These are phyloP conservation scores for Muscicapa comitata DNA, from an alignment of 2,797 vertebrate genomes.

Conservation along the genomic window DNA sequence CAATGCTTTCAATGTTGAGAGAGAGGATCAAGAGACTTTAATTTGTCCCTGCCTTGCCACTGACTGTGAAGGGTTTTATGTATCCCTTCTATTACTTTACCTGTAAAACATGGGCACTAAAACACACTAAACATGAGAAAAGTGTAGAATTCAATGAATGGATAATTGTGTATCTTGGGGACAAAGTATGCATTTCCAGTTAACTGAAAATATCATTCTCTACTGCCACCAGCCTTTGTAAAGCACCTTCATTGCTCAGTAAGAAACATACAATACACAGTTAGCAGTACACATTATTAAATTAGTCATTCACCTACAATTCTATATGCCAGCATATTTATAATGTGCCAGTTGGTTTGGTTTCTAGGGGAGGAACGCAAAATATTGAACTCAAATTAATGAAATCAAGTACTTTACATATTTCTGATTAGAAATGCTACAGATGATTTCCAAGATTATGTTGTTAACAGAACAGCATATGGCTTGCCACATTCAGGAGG, in stretches of 20 bases:
- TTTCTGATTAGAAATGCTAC: constrained; percentile 32
- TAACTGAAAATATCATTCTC: neutral
- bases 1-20: neutral
- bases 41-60: neutral
- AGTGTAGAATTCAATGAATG: neutral
- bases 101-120: neutral
- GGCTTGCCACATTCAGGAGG: constrained; percentile 3
- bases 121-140: neutral
- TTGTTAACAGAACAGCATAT: constrained; percentile 40
- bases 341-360: neutral
- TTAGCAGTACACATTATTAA: neutral
- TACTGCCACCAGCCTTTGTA: neutral
- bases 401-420: constrained; percentile 5
- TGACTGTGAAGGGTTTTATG: neutral
- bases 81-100: neutral
- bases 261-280: neutral
- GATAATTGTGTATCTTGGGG: neutral
- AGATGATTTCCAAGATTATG: constrained; percentile 12
- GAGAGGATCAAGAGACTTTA: neutral
- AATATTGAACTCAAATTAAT: constrained; percentile 31
- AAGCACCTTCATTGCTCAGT: neutral
- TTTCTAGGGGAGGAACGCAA: constrained; percentile 9
- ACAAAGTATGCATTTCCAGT: constrained; percentile 4
- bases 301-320: constrained; percentile 21
- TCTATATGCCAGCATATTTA: neutral